phyloP scores from a whole-genome alignment of 2,113 vertebrate genomes.

The Oncorhynchus nerka region DNA sequence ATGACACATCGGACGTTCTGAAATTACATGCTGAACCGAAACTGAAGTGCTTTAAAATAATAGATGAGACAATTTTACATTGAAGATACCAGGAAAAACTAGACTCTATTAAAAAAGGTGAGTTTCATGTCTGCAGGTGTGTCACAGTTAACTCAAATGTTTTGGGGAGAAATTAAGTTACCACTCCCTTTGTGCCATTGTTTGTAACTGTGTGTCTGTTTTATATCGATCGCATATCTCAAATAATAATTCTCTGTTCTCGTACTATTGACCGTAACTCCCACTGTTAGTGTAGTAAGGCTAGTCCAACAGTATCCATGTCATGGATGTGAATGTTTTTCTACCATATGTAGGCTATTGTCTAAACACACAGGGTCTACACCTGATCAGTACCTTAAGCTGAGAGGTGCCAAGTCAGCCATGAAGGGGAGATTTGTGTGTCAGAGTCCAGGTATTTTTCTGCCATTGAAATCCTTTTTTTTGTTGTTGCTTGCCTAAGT shows the following conservation, averaged over 20 bases:
- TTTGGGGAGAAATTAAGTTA: neutral
- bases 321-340: neutral
- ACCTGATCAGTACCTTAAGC: constrained; percentile 11
- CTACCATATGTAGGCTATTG: neutral
- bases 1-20: constrained; percentile 53
- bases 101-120: neutral
- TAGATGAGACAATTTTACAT: neutral
- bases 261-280: neutral
- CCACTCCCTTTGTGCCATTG: neutral
- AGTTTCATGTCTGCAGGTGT: constrained; percentile 45
- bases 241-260: neutral
- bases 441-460: neutral
- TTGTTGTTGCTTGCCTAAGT: no score
- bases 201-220: neutral
- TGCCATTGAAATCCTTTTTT: no score
- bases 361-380: neutral
- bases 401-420: constrained; percentile 24
- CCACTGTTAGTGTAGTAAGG: neutral
- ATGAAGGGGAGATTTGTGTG: constrained; percentile 2
- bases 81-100: constrained; percentile 2
- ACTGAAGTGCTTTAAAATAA: neutral
- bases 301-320: neutral
- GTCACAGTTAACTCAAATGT: neutral
- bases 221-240: neutral
- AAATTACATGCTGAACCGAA: constrained; percentile 48